Percentiles rank a stretch among this genome's conserved stretches.
These are phyloP conservation scores for Saccostrea echinata DNA, from an alignment of 1,140 invertebrate genomes.

Conservation along the genomic window DNA sequence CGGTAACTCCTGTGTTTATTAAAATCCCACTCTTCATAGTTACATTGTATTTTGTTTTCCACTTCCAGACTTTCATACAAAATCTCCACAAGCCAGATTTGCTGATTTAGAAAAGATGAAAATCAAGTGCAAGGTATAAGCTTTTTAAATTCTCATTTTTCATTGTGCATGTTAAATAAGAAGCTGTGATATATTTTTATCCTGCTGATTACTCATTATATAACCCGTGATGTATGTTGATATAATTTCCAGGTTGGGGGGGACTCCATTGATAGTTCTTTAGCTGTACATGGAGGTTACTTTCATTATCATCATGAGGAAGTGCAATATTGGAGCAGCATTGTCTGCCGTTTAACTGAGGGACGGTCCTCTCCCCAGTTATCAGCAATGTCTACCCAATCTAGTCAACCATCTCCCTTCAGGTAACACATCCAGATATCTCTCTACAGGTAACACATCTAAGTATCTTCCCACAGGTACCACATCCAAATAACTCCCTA, in stretches of 20 bases:
- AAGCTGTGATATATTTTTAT: too few species aligned
- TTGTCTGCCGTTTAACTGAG: constrained; percentile 54
- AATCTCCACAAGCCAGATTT: constrained; percentile 75
- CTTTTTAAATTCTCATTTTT: not conserved
- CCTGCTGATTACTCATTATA: too few species aligned
- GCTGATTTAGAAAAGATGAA: constrained; percentile 71
- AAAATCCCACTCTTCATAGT: too few species aligned
- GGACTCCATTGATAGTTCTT: constrained; percentile 56
- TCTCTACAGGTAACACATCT: too few species aligned
- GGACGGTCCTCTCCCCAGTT: not conserved
- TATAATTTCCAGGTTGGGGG: constrained; percentile 37
- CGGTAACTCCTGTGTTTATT: too few species aligned
- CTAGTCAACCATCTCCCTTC: not conserved
- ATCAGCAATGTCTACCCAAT: not conserved
- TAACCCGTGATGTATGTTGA: too few species aligned
- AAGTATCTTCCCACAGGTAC: too few species aligned
- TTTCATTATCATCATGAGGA: constrained; percentile 78
- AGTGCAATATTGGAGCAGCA: constrained; percentile 74
- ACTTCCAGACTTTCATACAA: constrained; percentile 73
- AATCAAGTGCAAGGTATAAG: constrained; percentile 69
- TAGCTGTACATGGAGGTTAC: constrained; percentile 65
- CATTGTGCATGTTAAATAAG: not conserved
- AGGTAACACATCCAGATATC: not conserved
- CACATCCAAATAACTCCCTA: too few species aligned
- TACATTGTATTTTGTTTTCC: not conserved